phyloP scores from a whole-genome alignment of 2,888 invertebrate genomes.

The Melanostoma mellinum region DNA sequence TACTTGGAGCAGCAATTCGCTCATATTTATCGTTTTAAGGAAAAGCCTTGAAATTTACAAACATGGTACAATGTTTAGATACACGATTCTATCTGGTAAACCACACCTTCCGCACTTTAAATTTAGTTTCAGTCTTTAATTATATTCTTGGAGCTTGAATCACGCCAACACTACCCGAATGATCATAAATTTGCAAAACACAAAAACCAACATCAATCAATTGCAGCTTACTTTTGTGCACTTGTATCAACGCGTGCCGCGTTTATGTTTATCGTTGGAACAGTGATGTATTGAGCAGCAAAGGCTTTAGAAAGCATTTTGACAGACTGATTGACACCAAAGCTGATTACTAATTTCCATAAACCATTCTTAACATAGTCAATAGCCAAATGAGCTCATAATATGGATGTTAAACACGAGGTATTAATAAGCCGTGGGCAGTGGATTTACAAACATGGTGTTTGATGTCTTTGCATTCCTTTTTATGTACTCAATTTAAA shows the following conservation, averaged over 20 bases:
- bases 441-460: too few species aligned
- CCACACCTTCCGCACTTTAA: conserved; percentile 36
- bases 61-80: conserved; percentile 11
- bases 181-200: conserved; percentile 15
- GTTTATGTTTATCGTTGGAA: conserved; percentile 14
- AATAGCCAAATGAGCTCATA: conserved; percentile 9
- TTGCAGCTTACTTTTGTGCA: too few species aligned
- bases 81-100: conserved; percentile 32
- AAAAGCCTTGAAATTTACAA: conserved; percentile 41
- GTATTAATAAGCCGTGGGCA: neutral
- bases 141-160: conserved; percentile 5
- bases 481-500: too few species aligned
- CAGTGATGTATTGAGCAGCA: conserved; percentile 35
- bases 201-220: neutral
- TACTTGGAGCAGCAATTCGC: too few species aligned
- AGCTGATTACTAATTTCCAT: conserved; percentile 12
- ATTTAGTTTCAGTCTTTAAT: conserved; percentile 25
- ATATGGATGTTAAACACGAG: conserved; percentile 14
- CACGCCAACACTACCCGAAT: neutral
- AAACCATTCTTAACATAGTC: neutral
- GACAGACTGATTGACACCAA: neutral
- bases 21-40: conserved; percentile 32
- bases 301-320: conserved; percentile 9
- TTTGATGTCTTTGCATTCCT: too few species aligned
- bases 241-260: conserved; percentile 21